phyloP scores from a whole-genome alignment of 2,888 invertebrate species.

The Mactromeris polynyma region DNA sequence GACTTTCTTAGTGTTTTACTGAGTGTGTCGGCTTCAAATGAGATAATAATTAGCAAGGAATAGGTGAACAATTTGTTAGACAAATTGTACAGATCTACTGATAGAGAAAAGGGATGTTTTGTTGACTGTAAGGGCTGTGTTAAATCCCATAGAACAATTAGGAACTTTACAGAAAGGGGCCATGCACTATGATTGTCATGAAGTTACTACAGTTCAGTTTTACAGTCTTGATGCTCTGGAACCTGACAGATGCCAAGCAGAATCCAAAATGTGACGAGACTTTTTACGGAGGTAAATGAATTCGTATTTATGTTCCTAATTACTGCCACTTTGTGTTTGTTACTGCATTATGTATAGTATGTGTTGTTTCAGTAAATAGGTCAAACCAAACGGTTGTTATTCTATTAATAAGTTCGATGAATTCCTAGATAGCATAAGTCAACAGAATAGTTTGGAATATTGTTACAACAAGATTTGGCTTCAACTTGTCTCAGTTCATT shows the following conservation, averaged over 20 bases:
- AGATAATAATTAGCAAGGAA: background rate
- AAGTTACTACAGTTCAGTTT: background rate
- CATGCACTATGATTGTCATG: background rate
- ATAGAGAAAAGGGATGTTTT: background rate
- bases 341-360: background rate
- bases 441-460: background rate
- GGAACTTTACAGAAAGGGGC: conserved; percentile 4
- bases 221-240: background rate
- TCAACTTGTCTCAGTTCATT: background rate
- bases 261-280: background rate
- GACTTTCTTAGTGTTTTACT: background rate
- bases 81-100: background rate
- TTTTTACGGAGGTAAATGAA: background rate
- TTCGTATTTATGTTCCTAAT: background rate
- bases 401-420: background rate
- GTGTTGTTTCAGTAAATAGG: background rate
- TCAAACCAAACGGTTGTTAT: background rate
- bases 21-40: background rate
- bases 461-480: background rate
- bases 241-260: background rate
- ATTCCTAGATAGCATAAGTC: background rate
- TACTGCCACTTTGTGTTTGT: background rate
- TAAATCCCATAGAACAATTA: background rate
- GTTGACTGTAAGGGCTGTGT: background rate
- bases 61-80: background rate